Base-by-base conservation (phyloP, 2,888 invertebrate species). In the Rugalucina vietnamica region DNA sequence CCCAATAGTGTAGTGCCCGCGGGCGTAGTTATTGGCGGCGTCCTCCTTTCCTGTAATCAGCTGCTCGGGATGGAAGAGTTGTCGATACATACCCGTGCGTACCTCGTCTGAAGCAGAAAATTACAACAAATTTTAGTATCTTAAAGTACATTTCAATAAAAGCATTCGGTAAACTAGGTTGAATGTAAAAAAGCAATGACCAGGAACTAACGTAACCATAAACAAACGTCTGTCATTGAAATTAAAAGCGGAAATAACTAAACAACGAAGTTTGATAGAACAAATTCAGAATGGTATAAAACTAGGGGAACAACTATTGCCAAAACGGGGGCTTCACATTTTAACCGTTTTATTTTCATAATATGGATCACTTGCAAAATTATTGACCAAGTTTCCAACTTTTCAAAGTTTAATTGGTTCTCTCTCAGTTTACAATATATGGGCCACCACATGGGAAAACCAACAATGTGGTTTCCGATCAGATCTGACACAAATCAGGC, bases 1-100 rank as follows among this genome's bases (percentile, higher is more conserved):
- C 0, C 98, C 99, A 94, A 99, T 98, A 90, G 98, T 99, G 96
- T 99, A 99, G 96, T 99, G 99, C 86, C 99, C 99, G 93, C 99
- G 97, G 85, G 99, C 99, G 91, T 99, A 99, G 96, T 99, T 99
- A 96, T 99, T 99, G 91, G 99, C 99, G 72, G 99, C 98, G 95
- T 98, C 98, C 96, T 98, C 98, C 95, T 99, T 99, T 92, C 98
- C 98, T 92, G 98, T 98, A 95, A 98, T 98, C 95, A 98, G 96
- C 96, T 99, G 98, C 96, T 99, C 98, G 88, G 98, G 99, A 95
- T 99, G 98, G 97, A 98, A 99, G 93, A 99, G 96, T 95, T 98
- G 98, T 89, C 98, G 96, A 96, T 99, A 99, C 50, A 94, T 95
- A 37, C 95, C 95, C 24, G 95, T 95, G 27, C 95, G 91, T 57